These are phyloP conservation scores for Apis laboriosa DNA, from an alignment of 1,140 invertebrate species.

Conservation along the genomic window DNA sequence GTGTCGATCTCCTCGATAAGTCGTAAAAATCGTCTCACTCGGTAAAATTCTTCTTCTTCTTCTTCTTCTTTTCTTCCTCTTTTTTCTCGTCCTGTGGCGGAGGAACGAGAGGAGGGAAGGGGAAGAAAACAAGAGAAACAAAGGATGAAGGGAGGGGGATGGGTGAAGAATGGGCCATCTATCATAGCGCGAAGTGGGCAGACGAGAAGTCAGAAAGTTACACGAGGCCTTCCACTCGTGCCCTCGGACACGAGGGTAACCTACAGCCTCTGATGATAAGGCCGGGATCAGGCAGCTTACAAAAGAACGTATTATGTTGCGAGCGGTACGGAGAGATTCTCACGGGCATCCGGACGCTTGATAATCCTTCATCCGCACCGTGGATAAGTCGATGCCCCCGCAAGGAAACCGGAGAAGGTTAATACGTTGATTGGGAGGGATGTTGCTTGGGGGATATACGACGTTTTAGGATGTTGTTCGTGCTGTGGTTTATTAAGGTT, in stretches of 20 bases:
- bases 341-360: constrained; percentile 55
- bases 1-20: constrained; percentile 1
- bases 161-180: constrained; percentile 61
- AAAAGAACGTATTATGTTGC: constrained; percentile 65
- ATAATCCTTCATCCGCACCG: constrained; percentile 60
- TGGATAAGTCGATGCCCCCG: constrained; percentile 54
- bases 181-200: constrained; percentile 69
- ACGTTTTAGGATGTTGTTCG: neutral
- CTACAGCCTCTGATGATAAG: constrained; percentile 64
- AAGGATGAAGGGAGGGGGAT: constrained; percentile 34
- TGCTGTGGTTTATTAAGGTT: no score
- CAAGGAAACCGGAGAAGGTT: constrained; percentile 39
- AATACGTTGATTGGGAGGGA: neutral
- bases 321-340: constrained; percentile 56
- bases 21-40: constrained; percentile 28
- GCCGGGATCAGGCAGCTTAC: constrained; percentile 61
- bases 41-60: no score
- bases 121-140: constrained; percentile 19
- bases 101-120: constrained; percentile 3
- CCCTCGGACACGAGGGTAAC: constrained; percentile 37
- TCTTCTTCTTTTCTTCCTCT: neutral
- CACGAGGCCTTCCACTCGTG: constrained; percentile 23
- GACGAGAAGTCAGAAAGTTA: constrained; percentile 62
- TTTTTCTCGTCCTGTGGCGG: constrained; percentile 12
- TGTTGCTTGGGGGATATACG: neutral